Evolutionary conservation across 2,113 vertebrate species (phyloP).

Genomic region (Ursus arctos): DNA sequence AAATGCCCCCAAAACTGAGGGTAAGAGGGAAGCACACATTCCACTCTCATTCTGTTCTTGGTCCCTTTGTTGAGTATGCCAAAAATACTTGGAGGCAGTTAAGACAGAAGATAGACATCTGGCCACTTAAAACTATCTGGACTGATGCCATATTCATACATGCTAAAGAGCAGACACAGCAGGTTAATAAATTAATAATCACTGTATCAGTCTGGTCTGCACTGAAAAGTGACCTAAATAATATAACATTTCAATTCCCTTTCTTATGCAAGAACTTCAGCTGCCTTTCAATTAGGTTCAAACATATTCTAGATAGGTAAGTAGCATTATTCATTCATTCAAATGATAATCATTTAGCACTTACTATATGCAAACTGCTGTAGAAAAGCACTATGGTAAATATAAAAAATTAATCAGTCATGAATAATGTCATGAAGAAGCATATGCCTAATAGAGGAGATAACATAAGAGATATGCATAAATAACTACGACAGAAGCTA

Average conservation of each 20-base stretch:
- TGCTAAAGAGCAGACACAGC: neutral
- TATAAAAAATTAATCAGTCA: constrained; percentile 58
- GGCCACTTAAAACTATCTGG: constrained; percentile 30
- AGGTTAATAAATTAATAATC: constrained; percentile 68
- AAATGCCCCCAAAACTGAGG: neutral
- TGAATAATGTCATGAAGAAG: constrained; percentile 38
- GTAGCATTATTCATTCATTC: neutral
- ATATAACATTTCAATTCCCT: constrained; percentile 37
- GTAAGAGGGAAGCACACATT: neutral
- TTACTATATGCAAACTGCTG: neutral
- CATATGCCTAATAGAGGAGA: neutral
- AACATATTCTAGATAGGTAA: constrained; percentile 17
- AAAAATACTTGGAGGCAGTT: constrained; percentile 36
- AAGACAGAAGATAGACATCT: constrained; percentile 37
- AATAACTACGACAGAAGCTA: neutral
- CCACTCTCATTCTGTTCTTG: neutral
- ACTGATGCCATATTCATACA: constrained; percentile 31
- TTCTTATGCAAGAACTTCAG: constrained; percentile 43
- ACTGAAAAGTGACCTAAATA: constrained; percentile 45
- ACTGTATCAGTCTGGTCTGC: constrained; percentile 26
- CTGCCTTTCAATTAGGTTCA: neutral
- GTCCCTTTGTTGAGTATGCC: constrained; percentile 50
- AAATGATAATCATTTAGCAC: constrained; percentile 27
- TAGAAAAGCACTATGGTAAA: neutral
- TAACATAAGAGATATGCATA: neutral